phyloP scores from a whole-genome alignment of 2,797 vertebrate species.

The Protosalanx chinensis region DNA sequence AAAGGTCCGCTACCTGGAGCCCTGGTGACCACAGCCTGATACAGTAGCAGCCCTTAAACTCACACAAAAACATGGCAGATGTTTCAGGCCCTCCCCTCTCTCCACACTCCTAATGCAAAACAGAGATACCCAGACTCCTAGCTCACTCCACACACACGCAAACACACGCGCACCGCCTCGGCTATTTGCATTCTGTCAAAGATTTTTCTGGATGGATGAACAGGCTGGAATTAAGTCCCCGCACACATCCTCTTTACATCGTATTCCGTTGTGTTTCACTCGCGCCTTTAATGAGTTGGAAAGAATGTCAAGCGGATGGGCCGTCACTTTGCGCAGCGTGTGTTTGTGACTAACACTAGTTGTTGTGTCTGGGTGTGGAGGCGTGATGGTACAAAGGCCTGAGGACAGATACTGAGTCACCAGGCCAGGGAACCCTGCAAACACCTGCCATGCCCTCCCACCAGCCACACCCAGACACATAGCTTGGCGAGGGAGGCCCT shows the following conservation, averaged over 20 bases:
- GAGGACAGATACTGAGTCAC: slow-evolving; percentile 36
- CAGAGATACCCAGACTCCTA: slow-evolving; percentile 57
- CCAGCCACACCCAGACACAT: slow-evolving; percentile 38
- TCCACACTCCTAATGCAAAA: slow-evolving; percentile 62
- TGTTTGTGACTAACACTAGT: slow-evolving; percentile 13
- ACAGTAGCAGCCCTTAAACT: slow-evolving; percentile 78
- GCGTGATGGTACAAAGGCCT: slow-evolving; percentile 24
- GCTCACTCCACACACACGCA: slow-evolving; percentile 18
- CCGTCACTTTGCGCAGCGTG: slow-evolving; percentile 1
- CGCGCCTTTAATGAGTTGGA: background rate
- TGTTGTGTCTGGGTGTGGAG: slow-evolving; percentile 29
- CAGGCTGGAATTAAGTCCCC: background rate
- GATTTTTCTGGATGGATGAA: background rate
- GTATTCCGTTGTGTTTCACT: background rate
- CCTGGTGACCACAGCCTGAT: slow-evolving; percentile 71
- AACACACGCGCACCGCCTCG: slow-evolving; percentile 1
- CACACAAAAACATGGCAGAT: slow-evolving; percentile 74
- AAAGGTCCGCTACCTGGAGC: slow-evolving; percentile 72
- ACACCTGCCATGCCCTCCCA: slow-evolving; percentile 16
- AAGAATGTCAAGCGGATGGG: background rate
- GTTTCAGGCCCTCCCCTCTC: slow-evolving; percentile 55
- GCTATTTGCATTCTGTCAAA: slow-evolving; percentile 8
- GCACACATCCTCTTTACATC: background rate
- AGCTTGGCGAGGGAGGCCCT: slow-evolving; percentile 21
- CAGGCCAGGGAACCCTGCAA: slow-evolving; percentile 33